Base-by-base conservation (phyloP, 2,888 invertebrate genomes). In the Conistra vaccinii region DNA sequence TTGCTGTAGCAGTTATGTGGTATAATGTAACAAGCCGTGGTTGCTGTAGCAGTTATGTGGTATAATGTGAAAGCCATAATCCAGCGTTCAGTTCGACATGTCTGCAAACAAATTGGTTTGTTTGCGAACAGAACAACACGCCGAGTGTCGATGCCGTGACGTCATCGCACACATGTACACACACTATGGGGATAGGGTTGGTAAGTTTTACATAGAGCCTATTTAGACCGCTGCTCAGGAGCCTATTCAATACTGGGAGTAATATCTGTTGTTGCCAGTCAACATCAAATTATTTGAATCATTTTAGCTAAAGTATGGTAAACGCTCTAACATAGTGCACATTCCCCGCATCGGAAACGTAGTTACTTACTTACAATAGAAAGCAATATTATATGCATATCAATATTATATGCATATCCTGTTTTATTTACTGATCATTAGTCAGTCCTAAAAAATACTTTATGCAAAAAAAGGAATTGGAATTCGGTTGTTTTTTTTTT, bases 51-150 rank as follows among this genome's bases (percentile, higher is more conserved):
- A 71, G 74, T 85, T 82, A 67, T 77, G 72, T 76, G 67, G 73
- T 70, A 72, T 70, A 76, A 81, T 69, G 69, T 57, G 72, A 63
- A 63, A 70, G 63, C 68, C 63, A 78, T 80, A 80, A 78, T 78
- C 86, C 70, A 42, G 61, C 75, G 80, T 60, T 61, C 60, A 20
- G 72, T 76, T 83, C 76, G 76, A 83, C 80, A 85, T 69, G 78
- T 77, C 76, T 73, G 81, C 86, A 83, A 86, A 85, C 81, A 79
- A 84, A 84, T 86, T 87, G 86, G 78, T 86, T 78, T 70, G 78
- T 84, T 79, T 84, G 79, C 76, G 75, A 73, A 57, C 72, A 65
- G 51, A 57, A 78, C 76, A 84, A 74, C 79, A 75, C 60, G 29
- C 68, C 10, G 73, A 73, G 70, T 76, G 75, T 76, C 68, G 71